Evolutionary conservation across 2,113 vertebrate genomes (phyloP), one percentile per base, ranked within the genome.

Genomic region (Casuarius casuarius): DNA sequence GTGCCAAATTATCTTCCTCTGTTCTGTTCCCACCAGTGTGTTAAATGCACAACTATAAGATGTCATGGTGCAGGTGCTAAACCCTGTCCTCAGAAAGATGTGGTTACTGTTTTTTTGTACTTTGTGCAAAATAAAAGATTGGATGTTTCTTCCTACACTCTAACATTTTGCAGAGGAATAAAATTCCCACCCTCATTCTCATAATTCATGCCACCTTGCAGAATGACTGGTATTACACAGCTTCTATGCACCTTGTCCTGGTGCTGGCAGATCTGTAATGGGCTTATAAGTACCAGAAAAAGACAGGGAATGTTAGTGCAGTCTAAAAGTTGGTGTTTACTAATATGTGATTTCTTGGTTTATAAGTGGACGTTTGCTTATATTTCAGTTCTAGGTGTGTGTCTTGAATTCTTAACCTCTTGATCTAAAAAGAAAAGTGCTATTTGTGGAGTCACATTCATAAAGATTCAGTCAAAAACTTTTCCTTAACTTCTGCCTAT

Each of bases 191-290:
- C 58, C 70, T 71, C 42, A 58, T 31, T 62, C 38, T 61, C 0
- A 0, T 0, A 0, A 29, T 8, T 67, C 22, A 25, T 22, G 38
- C 25, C 17, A 5, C 31, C 44, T 19, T 1, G 0, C 14, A 23
- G 18, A 35, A 56, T 13, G 58, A 28, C 2, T 2, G 42, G 7
- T 33, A 49, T 5, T 20, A 26, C 0, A 9, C 17, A 59, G 54
- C 22, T 28, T 33, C 74, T 11, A 9, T 17, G 31, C 52, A 42
- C 42, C 52, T 86, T 13, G 20, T 44, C 73, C 49, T 71, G 63
- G 67, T 48, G 73, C 49, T 5, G 7, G 1, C 0, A 5, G 48
- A 11, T 44, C 18, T 61, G 56, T 0, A 54, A 2, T 0, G 4
- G 48, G 78, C 59, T 42, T 48, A 29, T 33, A 9, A 77, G 65